Base-by-base conservation (phyloP, 2,888 invertebrate species). In the Choristoneura rosaceana region DNA sequence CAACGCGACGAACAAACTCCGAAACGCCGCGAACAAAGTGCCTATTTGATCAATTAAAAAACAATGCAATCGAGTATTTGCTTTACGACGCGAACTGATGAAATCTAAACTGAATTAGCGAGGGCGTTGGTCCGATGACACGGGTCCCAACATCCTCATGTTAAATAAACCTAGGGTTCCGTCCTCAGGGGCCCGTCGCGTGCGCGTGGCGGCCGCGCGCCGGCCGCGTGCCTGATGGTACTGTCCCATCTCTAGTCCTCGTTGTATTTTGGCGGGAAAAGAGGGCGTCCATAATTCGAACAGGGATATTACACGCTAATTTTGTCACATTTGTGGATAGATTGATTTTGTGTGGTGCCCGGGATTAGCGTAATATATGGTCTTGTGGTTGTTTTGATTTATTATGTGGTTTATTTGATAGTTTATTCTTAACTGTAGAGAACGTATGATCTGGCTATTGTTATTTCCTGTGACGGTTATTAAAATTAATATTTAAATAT, bases 241-340 rank as follows among this genome's bases (percentile, higher is more conserved):
- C 74, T 76, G 61, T 69, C 69, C 15, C 68, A 64, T 66, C 74
- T 70, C 73, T 73, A 68, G 68, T 64, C 76, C 76, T 77, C 77
- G 83, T 85, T 86, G 86, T 86, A 82, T 86, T 88, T 86, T 84
- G 83, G 83, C 84, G 84, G 80, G 82, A 85, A 88, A 88, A 84
- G 79, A 82, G 88, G 87, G 84, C 85, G 87, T 91, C 87, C 91
- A 90, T 92, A 93, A 93, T 91, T 90, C 87, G 82, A 84, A 88
- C 87, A 89, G 91, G 92, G 90, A 92, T 88, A 93, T 93, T 92
- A 93, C 92, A 94, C 93, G 93, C 93, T 93, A 94, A 94, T 94
- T 93, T 93, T 86, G 87, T 84, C 87, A 86, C 88, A 86, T 90
- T 89, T 88, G 85, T 82, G 85, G 87, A 87, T 88, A 88, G 89